phyloP scores from a whole-genome alignment of 2,888 invertebrate species.

The Halocaridina rubra region DNA sequence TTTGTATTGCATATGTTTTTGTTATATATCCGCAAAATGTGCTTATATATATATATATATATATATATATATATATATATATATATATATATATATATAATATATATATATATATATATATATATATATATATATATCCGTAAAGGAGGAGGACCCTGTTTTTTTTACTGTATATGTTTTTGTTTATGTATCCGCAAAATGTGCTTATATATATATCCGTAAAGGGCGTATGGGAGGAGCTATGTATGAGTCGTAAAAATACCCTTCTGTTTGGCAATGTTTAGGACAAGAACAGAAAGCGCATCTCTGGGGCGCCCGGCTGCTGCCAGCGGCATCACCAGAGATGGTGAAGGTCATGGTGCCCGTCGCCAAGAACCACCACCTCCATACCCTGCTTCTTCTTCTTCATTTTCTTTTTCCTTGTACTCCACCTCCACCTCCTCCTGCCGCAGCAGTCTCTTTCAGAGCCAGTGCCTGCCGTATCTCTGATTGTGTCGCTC shows the following conservation, averaged over 20 bases:
- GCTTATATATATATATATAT: background rate
- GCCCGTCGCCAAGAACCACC: background rate
- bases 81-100: background rate
- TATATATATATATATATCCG: background rate
- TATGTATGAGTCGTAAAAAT: background rate
- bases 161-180: background rate
- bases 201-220: too few relatives aligned
- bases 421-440: background rate
- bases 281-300: background rate
- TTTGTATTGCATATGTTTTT: too few relatives aligned
- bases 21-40: background rate
- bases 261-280: conserved; percentile 2
- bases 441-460: background rate
- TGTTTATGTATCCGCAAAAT: background rate
- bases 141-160: background rate
- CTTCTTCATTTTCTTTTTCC: background rate
- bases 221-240: conserved; percentile 3
- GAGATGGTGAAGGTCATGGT: conserved; percentile 3
- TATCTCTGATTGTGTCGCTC: too few relatives aligned
- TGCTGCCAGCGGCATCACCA: background rate
- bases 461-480: background rate
- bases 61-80: background rate
- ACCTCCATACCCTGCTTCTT: background rate
- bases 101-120: background rate
- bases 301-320: background rate